Evolutionary conservation across 1,140 invertebrate species (phyloP).

Genomic region (Phthorimaea operculella): DNA sequence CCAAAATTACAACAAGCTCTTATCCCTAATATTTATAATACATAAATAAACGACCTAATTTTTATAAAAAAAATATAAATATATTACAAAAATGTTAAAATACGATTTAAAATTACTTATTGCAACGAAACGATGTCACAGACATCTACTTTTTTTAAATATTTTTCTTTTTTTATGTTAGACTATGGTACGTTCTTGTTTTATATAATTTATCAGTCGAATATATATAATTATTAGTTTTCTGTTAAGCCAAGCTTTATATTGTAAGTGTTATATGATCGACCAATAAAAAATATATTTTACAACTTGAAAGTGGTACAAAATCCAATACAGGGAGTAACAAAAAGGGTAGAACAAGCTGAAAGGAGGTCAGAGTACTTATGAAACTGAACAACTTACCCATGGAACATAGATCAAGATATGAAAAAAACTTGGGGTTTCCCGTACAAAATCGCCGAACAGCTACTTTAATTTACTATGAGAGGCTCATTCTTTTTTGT

Average conservation of each 20-base stretch:
- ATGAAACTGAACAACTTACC: too few species aligned
- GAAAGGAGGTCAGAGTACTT: too few species aligned
- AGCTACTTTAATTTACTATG: too few species aligned
- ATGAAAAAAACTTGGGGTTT: neutral
- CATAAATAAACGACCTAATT: conserved; percentile 17
- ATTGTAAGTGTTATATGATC: neutral
- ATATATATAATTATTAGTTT: conserved; percentile 16
- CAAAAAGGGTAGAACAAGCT: too few species aligned
- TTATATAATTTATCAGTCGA: too few species aligned
- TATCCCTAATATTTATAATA: conserved; percentile 9
- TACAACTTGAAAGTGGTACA: neutral
- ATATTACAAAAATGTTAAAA: conserved; percentile 23
- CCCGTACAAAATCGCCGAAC: too few species aligned
- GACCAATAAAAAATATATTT: neutral
- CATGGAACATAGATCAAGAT: too few species aligned
- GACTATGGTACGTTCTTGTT: neutral
- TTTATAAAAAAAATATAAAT: conserved; percentile 14
- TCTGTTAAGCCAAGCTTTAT: conserved; percentile 10
- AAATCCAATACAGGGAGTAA: neutral
- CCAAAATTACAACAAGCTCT: neutral
- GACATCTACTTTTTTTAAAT: conserved; percentile 23
- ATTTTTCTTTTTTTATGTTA: conserved; percentile 17
- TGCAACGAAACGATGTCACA: conserved; percentile 26
- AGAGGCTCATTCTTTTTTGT: too few species aligned
- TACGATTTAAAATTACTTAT: conserved; percentile 26